phyloP scores from a whole-genome alignment of 2,888 invertebrate species.

The Agrotis ipsilon region DNA sequence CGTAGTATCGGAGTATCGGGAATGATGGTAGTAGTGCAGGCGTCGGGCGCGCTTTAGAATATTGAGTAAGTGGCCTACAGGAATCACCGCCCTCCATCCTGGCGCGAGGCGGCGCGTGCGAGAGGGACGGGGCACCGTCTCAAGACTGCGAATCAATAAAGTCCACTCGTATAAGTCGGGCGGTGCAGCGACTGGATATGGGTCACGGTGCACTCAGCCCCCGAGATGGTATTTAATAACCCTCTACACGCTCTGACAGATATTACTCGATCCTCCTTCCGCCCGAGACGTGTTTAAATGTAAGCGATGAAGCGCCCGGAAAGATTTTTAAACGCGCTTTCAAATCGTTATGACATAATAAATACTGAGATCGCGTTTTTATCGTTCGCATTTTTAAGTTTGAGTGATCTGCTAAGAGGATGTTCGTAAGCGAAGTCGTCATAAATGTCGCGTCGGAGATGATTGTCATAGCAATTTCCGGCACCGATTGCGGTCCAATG shows the following conservation, averaged over 20 bases:
- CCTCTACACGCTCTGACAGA: constrained; percentile 81
- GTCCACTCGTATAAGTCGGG: constrained; percentile 90
- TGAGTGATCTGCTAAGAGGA: constrained; percentile 50
- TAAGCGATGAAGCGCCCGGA: constrained; percentile 66
- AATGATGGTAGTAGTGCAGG: constrained; percentile 78
- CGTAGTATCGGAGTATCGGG: constrained; percentile 41
- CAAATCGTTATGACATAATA: constrained; percentile 71
- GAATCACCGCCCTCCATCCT: constrained; percentile 71
- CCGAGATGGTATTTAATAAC: constrained; percentile 87
- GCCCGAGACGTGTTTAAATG: constrained; percentile 68
- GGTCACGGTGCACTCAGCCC: constrained; percentile 89
- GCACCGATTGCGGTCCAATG: constrained; percentile 80
- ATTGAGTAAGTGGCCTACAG: constrained; percentile 88
- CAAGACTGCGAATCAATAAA: constrained; percentile 92
- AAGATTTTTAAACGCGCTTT: constrained; percentile 73
- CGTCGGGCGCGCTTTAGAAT: constrained; percentile 84
- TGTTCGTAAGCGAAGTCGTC: constrained; percentile 56
- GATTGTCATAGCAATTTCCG: constrained; percentile 80
- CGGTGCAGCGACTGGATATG: constrained; percentile 87
- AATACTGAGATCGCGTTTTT: constrained; percentile 66
- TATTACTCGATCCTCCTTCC: constrained; percentile 80
- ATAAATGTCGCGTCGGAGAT: constrained; percentile 72
- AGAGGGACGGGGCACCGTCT: constrained; percentile 86
- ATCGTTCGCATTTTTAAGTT: constrained; percentile 57
- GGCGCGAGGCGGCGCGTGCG: constrained; percentile 69